Evolutionary conservation across 2,797 vertebrate species (phyloP).

Genomic region (Moxostoma hubbsi): DNA sequence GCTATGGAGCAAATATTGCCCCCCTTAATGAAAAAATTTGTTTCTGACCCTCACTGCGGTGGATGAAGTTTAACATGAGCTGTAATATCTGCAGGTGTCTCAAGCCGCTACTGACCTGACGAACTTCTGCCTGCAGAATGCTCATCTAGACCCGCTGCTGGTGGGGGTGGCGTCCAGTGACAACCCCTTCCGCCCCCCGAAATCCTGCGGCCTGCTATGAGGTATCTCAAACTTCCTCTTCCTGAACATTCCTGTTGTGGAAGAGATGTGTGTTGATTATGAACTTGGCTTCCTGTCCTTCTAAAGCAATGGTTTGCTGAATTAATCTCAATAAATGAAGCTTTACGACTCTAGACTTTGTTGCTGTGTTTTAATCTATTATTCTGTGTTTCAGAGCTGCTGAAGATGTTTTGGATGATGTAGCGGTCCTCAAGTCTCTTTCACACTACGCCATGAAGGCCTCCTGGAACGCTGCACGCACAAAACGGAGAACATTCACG

Average conservation of each 20-base stretch:
- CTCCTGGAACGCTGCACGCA: conserved; percentile 25
- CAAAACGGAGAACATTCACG: neutral
- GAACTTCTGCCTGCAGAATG: conserved; percentile 81
- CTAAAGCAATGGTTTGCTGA: too few species aligned
- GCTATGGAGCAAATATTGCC: too few species aligned
- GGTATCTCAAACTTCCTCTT: conserved; percentile 53
- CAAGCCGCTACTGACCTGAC: conserved; percentile 78
- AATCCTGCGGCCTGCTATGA: conserved; percentile 81
- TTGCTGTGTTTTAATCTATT: too few species aligned
- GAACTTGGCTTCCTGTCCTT: too few species aligned
- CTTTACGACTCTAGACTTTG: too few species aligned
- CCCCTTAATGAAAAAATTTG: too few species aligned
- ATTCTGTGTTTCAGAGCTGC: conserved; percentile 27
- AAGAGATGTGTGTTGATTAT: too few species aligned
- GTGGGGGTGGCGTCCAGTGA: conserved; percentile 80
- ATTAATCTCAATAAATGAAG: too few species aligned
- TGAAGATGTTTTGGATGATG: neutral
- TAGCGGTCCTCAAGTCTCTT: neutral
- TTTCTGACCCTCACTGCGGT: too few species aligned
- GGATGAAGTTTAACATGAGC: neutral
- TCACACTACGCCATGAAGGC: conserved; percentile 15
- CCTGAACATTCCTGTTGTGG: too few species aligned
- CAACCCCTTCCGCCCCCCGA: conserved; percentile 82
- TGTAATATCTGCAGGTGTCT: conserved; percentile 73
- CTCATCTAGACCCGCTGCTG: conserved; percentile 80